Evolutionary conservation across 2,113 vertebrate genomes (phyloP), one percentile per base, ranked within the genome.

Genomic region (Corythoichthys intestinalis): DNA sequence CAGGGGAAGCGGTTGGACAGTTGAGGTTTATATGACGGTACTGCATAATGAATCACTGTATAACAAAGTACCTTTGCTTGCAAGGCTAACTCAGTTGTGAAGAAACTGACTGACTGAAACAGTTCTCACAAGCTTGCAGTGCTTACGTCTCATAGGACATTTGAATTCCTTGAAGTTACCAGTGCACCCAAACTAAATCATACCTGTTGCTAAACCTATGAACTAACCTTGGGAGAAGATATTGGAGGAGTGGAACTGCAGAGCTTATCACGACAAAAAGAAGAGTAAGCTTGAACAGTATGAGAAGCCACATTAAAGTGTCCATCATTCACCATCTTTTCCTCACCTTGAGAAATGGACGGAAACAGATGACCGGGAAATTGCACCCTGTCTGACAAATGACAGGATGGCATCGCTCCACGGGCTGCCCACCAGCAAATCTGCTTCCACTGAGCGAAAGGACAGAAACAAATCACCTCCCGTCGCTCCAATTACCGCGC

Each of bases 311-410:
- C 76, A 84, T 86, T 85, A 69, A 83, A 78, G 69, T 65, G 37
- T 46, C 49, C 72, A 78, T 87, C 72, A 79, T 73, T 85, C 73
- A 81, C 75, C 67, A 69, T 70, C 74, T 74, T 71, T 62, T 12
- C 57, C 66, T 73, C 70, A 77, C 70, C 69, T 71, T 84, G 85
- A 82, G 78, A 79, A 77, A 78, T 74, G 79, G 81, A 85, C 80
- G 74, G 74, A 78, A 87, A 86, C 83, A 84, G 86, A 88, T 82
- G 86, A 88, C 79, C 37, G 67, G 74, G 80, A 83, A 88, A 85
- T 85, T 83, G 81, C 82, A 73, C 78, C 77, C 80, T 74, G 76
- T 85, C 85, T 87, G 87, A 90, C 73, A 86, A 91, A 87, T 85
- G 83, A 83, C 71, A 67, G 74, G 77, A 81, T 82, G 83, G 85